These are phyloP conservation scores for Aptenodytes patagonicus DNA, from an alignment of 2,113 vertebrate genomes.

Conservation along the genomic window DNA sequence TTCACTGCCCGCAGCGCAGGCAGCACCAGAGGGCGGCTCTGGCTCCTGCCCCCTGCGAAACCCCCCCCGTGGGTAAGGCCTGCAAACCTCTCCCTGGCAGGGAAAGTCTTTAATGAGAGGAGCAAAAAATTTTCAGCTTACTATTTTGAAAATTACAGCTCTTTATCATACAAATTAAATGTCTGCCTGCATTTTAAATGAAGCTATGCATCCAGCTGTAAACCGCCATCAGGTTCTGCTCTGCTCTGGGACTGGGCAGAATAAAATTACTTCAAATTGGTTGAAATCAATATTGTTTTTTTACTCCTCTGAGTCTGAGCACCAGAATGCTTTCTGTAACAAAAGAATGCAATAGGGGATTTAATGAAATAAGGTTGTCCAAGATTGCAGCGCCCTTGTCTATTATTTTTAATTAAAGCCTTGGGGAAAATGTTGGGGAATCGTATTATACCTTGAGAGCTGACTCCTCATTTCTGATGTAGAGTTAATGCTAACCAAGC, in stretches of 20 bases:
- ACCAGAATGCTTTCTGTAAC: neutral
- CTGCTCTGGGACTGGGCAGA: neutral
- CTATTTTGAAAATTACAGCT: neutral
- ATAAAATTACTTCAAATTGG: neutral
- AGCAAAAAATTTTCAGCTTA: neutral
- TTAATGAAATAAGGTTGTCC: neutral
- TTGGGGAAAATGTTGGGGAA: neutral
- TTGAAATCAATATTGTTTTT: neutral
- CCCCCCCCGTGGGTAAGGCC: neutral
- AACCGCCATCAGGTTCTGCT: neutral
- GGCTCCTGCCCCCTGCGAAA: neutral
- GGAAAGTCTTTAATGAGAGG: neutral
- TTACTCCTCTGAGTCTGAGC: neutral
- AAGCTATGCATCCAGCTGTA: neutral
- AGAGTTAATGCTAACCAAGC: neutral
- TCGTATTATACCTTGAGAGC: neutral
- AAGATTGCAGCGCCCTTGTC: neutral
- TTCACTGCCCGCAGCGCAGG: neutral
- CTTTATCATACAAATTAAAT: neutral
- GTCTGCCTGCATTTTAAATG: neutral
- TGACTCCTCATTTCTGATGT: neutral
- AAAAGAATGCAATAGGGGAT: neutral
- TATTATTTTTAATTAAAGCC: neutral
- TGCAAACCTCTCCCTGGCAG: neutral
- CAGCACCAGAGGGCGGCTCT: neutral